These are phyloP conservation scores for Podocnemis expansa DNA, from an alignment of 2,113 vertebrate genomes.

Conservation along the genomic window DNA sequence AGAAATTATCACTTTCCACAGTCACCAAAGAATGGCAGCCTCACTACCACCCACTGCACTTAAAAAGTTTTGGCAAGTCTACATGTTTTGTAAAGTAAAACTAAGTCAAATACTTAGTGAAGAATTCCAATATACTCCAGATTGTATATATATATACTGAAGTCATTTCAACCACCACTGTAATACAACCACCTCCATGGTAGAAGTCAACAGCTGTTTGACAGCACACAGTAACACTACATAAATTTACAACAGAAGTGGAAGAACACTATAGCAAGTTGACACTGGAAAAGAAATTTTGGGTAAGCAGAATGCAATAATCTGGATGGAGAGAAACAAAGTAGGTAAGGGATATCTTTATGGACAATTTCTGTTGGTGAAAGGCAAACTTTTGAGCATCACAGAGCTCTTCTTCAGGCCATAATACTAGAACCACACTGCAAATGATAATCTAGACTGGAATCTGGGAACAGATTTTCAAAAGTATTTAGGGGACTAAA, in stretches of 20 bases:
- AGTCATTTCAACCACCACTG: neutral
- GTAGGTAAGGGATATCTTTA: neutral
- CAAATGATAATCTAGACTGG: neutral
- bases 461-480: neutral
- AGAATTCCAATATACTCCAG: neutral
- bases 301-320: neutral
- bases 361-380: neutral
- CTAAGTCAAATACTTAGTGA: neutral
- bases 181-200: neutral
- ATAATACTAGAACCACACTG: neutral
- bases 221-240: neutral
- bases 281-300: too few species aligned
- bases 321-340: neutral
- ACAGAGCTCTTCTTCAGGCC: neutral
- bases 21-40: neutral
- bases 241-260: neutral
- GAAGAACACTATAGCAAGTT: neutral
- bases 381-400: neutral
- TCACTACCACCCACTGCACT: neutral
- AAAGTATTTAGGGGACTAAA: neutral
- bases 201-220: accelerated
- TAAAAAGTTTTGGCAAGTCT: neutral
- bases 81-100: neutral
- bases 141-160: neutral
- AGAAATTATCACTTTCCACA: conserved; percentile 38